These are phyloP conservation scores for Cynopterus brachyotis DNA, from an alignment of 2,113 vertebrate species.

Conservation along the genomic window DNA sequence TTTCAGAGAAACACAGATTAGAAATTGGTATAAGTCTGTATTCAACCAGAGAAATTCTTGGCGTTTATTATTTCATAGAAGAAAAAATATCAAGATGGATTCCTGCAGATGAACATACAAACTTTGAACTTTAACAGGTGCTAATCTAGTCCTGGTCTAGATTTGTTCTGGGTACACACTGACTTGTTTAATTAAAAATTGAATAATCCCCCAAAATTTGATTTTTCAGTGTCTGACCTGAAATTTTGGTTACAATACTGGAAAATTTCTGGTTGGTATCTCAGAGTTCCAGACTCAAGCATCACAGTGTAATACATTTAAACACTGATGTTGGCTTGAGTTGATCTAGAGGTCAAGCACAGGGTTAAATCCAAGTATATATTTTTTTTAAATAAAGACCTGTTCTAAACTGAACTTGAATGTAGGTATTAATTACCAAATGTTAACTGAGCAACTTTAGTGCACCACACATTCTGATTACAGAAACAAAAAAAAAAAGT, in stretches of 20 bases:
- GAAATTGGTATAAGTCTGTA: constrained; percentile 13
- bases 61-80: constrained; percentile 26
- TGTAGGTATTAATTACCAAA: background rate
- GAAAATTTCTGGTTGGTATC: background rate
- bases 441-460: background rate
- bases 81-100: background rate
- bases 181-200: background rate
- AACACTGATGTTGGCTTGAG: background rate
- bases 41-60: constrained; percentile 13
- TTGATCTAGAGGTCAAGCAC: background rate
- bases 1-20: constrained; percentile 51
- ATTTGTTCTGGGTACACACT: background rate
- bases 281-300: background rate
- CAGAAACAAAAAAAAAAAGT: background rate
- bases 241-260: background rate
- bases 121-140: background rate
- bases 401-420: background rate
- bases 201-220: background rate
- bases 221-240: background rate
- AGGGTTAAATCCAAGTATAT: background rate
- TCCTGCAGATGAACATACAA: background rate
- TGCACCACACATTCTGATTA: background rate
- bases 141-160: background rate
- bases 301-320: background rate
- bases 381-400: constrained; percentile 7